These are phyloP conservation scores for Apogon hyalosoma DNA, from an alignment of 2,797 vertebrate genomes.

Conservation along the genomic window DNA sequence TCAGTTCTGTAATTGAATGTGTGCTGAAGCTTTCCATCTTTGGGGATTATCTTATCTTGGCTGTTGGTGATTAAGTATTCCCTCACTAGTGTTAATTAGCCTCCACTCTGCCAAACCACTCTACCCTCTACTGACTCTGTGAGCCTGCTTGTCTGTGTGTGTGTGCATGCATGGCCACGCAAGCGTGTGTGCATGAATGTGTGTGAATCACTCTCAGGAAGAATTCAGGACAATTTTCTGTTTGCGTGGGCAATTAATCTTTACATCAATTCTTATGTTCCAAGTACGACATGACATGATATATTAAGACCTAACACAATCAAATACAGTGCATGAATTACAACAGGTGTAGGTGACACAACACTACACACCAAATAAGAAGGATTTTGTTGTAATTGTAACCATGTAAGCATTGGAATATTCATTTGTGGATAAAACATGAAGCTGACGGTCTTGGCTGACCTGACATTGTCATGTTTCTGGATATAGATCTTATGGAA, in stretches of 20 bases:
- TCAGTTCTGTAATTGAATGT: constrained; percentile 82
- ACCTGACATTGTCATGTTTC: constrained; percentile 99
- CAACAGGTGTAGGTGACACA: neutral
- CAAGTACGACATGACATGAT: neutral
- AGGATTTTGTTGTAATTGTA: neutral
- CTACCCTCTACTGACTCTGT: constrained; percentile 59
- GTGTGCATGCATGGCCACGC: constrained; percentile 8
- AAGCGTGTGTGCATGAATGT: constrained; percentile 1
- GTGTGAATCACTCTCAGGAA: constrained; percentile 13
- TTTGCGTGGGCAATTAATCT: constrained; percentile 4
- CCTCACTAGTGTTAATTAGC: constrained; percentile 84
- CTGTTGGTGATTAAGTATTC: constrained; percentile 84
- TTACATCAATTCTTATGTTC: neutral
- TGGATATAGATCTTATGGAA: constrained; percentile 99
- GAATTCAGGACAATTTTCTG: neutral
- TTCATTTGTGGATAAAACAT: constrained; percentile 14
- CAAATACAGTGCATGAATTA: too few relatives aligned
- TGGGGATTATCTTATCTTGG: constrained; percentile 82
- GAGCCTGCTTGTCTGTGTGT: neutral
- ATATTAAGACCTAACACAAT: neutral
- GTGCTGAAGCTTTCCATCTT: constrained; percentile 78
- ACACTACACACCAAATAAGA: neutral
- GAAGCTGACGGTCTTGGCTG: constrained; percentile 49
- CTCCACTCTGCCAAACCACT: constrained; percentile 76
- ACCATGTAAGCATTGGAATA: neutral